Evolutionary conservation across 2,888 invertebrate species (phyloP).

Genomic region (Mythimna vitellina): DNA sequence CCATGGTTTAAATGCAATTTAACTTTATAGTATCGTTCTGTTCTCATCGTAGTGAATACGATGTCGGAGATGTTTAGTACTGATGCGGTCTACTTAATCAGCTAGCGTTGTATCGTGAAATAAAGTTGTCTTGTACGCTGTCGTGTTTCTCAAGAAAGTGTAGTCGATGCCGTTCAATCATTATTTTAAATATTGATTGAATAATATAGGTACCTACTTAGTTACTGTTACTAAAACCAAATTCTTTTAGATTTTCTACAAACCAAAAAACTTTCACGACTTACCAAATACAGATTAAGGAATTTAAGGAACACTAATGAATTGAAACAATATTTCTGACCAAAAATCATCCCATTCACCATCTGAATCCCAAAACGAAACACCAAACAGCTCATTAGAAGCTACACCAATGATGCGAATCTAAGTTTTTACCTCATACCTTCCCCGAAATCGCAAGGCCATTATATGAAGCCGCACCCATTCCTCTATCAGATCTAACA

Average conservation of each 20-base stretch:
- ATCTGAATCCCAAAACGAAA: constrained; percentile 38
- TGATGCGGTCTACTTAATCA: constrained; percentile 53
- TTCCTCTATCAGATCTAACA: constrained; percentile 68
- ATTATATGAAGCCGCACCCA: constrained; percentile 67
- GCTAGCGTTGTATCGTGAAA: constrained; percentile 47
- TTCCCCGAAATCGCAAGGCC: constrained; percentile 69
- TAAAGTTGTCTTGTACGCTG: constrained; percentile 14
- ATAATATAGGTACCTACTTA: not conserved
- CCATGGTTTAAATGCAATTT: constrained; percentile 65
- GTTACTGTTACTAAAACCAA: not conserved
- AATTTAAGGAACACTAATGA: constrained; percentile 16
- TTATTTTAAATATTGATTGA: not conserved
- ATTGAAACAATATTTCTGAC: constrained; percentile 15
- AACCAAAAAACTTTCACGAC: not conserved
- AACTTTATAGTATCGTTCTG: constrained; percentile 56
- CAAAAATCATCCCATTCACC: constrained; percentile 24
- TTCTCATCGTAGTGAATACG: constrained; percentile 58
- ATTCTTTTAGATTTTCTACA: not conserved
- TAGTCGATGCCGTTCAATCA: not conserved
- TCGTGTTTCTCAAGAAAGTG: not conserved
- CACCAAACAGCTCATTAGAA: constrained; percentile 51
- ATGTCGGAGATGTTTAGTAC: constrained; percentile 52
- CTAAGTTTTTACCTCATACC: constrained; percentile 50
- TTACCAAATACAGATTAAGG: not conserved
- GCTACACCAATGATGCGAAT: constrained; percentile 37